A percentile compares a stretch with the other conserved stretches of the same genome.
Conservation (phyloP, 2,113 vertebrate species). For the Phocoena sinus region DNA sequence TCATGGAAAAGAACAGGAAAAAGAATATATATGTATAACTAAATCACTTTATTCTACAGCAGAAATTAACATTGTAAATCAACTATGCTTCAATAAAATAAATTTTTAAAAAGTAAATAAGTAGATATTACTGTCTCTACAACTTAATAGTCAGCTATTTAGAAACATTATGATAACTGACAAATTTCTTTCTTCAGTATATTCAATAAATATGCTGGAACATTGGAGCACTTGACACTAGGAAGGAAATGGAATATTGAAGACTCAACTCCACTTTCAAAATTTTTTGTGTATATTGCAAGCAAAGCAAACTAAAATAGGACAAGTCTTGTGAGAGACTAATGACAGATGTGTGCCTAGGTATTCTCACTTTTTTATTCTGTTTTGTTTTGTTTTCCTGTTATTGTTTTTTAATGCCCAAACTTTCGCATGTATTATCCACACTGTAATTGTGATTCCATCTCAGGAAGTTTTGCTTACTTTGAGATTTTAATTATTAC, state of each 20-base stretch:
- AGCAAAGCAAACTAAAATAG: neutral
- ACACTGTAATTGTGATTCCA: neutral
- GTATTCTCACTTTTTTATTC: neutral
- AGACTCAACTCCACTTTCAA: neutral
- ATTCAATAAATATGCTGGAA: neutral
- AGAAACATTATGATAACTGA: neutral
- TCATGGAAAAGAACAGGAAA: neutral
- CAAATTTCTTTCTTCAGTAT: neutral
- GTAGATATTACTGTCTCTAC: neutral
- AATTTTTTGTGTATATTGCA: neutral
- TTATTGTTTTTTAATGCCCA: neutral
- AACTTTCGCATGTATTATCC: neutral
- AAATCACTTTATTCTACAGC: neutral
- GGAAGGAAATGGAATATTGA: neutral
- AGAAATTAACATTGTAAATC: neutral
- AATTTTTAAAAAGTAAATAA: neutral
- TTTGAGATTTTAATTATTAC: neutral
- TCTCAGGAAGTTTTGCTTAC: neutral
- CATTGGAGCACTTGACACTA: neutral
- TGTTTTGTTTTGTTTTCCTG: too few species aligned
- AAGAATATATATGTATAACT: neutral
- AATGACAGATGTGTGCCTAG: neutral
- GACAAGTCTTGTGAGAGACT: neutral
- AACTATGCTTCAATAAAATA: neutral
- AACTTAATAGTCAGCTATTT: neutral